Conservation (phyloP, 2,888 invertebrate genomes). For the Molorchus minor region DNA sequence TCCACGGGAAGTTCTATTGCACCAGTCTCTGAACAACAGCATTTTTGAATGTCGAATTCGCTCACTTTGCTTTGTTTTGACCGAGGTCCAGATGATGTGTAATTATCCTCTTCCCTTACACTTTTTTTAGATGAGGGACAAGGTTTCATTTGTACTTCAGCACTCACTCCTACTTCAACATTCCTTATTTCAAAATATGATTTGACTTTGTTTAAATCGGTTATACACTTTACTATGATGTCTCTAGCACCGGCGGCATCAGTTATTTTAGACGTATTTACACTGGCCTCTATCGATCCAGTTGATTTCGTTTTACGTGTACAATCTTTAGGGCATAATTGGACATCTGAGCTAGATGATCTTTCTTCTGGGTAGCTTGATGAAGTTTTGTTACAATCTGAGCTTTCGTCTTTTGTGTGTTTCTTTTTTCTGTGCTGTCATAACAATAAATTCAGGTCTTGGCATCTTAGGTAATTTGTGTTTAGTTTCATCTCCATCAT, state of each 20-base stretch:
- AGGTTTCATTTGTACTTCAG: slow-evolving; percentile 5
- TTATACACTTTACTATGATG: slow-evolving; percentile 43
- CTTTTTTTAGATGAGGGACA: not conserved
- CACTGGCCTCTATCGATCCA: slow-evolving; percentile 21
- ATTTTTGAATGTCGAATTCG: not conserved
- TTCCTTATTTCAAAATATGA: slow-evolving; percentile 33
- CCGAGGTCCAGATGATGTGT: not conserved
- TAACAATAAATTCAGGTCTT: not conserved
- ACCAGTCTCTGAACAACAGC: not conserved
- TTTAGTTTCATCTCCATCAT: not conserved
- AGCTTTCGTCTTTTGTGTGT: not conserved
- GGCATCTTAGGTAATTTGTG: not conserved
- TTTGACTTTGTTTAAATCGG: slow-evolving; percentile 42
- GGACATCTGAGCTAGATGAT: slow-evolving; percentile 6
- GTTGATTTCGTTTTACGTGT: slow-evolving; percentile 32
- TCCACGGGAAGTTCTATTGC: not conserved
- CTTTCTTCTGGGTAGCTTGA: slow-evolving; percentile 4
- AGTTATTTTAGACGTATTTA: slow-evolving; percentile 29
- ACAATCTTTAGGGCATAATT: not conserved
- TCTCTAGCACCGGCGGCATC: slow-evolving; percentile 41
- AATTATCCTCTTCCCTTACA: too few relatives aligned
- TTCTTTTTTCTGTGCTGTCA: slow-evolving; percentile 6
- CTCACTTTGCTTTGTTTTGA: not conserved
- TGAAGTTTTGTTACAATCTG: slow-evolving; percentile 1
- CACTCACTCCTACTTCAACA: slow-evolving; percentile 1